Conservation (phyloP, 2,888 invertebrate species). For the Mesopsocus fuscifrons region DNA sequence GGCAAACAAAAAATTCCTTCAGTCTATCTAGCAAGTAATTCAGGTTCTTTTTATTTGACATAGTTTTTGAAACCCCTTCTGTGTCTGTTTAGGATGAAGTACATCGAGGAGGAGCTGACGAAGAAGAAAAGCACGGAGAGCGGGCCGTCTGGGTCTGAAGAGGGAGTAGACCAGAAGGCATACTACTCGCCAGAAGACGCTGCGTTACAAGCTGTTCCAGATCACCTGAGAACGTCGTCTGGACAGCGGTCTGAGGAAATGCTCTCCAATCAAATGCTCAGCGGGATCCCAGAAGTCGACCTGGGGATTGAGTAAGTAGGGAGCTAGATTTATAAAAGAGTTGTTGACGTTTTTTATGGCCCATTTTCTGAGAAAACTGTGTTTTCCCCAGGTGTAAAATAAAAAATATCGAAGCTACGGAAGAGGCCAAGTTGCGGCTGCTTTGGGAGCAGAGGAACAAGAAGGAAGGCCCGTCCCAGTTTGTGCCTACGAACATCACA, state of each 20-base stretch:
- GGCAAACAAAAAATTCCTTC: too few relatives aligned
- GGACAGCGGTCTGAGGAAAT: slow-evolving; percentile 90
- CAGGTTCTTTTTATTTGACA: too few relatives aligned
- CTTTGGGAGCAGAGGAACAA: slow-evolving; percentile 77
- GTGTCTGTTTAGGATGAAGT: slow-evolving; percentile 51
- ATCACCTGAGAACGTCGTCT: slow-evolving; percentile 69
- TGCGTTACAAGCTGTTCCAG: slow-evolving; percentile 72
- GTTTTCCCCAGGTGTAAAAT: slow-evolving; percentile 77
- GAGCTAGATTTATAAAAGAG: slow-evolving; percentile 13
- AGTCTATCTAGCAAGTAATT: too few relatives aligned
- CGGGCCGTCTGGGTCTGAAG: slow-evolving; percentile 25
- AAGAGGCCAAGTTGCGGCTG: slow-evolving; percentile 88
- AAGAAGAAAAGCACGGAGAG: slow-evolving; percentile 52
- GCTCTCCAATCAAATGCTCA: slow-evolving; percentile 99
- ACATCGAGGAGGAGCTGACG: slow-evolving; percentile 72
- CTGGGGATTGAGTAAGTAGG: slow-evolving; percentile 75
- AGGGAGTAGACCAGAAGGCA: slow-evolving; percentile 20
- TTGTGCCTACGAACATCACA: slow-evolving; percentile 96
- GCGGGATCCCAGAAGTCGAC: slow-evolving; percentile 98
- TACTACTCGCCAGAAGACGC: slow-evolving; percentile 80
- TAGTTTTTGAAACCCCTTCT: too few relatives aligned
- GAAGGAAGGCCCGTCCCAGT: slow-evolving; percentile 82
- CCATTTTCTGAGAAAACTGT: slow-evolving; percentile 13
- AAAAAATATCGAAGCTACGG: slow-evolving; percentile 95
- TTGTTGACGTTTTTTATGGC: slow-evolving; percentile 13